Base-by-base conservation (phyloP, 2,888 invertebrate genomes). In the Timema podura region DNA sequence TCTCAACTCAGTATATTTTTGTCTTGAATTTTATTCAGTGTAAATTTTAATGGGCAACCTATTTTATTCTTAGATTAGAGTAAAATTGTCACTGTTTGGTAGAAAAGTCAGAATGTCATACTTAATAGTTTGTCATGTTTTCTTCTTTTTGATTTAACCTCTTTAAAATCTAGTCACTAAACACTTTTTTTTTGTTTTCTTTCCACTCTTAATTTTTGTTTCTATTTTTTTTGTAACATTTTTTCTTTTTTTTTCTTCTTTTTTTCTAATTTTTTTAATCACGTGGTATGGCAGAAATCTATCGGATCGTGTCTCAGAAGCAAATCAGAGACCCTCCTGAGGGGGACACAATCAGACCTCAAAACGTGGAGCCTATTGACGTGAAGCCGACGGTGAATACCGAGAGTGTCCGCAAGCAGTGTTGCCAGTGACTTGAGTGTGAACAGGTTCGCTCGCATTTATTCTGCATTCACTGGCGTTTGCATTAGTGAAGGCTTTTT, bases 281-380 rank as follows among this genome's bases (percentile, higher is more conserved):
- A 70, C 49, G 70, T 68, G 65, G 66, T 57, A 57, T 71, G 72
- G 59, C 87, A 96, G 97, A 96, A 88, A 98, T 98, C 83, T 97
- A 97, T 88, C 92, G 96, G 88, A 97, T 97, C 85, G 97, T 98
- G 78, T 97, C 96, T 77, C 96, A 96, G 89, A 96, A 95, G 88
- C 96, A 96, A 87, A 95, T 96, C 83, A 89, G 94, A 80, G 96
- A 96, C 83, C 94, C 94, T 78, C 94, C 95, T 72, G 96, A 95
- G 83, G 95, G 95, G 77, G 96, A 95, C 83, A 92, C 92, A 76
- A 94, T 94, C 86, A 90, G 95, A 81, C 91, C 93, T 79, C 89
- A 91, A 81, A 89, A 90, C 78, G 93, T 93, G 79, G 94, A 94
- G 86, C 91, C 92, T 75, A 91, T 93, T 79, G 93, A 93, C 84